These are phyloP conservation scores for Haliclona indistincta DNA, from an alignment of 37 sponge, comb jelly and placozoan genomes.

Conservation along the genomic window DNA sequence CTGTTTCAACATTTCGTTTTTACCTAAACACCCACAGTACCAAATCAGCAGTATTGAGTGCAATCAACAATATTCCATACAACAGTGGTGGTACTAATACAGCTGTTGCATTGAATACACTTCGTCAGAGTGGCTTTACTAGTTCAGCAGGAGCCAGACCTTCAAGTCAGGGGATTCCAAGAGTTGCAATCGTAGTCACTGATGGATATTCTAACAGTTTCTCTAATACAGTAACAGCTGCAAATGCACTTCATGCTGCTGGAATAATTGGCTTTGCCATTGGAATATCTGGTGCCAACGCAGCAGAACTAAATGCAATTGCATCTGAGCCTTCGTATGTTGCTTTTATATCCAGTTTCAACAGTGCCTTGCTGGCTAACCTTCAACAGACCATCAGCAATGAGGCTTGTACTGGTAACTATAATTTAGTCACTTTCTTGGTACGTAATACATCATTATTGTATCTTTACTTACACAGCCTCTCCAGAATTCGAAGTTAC, in stretches of 20 bases:
- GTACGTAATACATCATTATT: neutral
- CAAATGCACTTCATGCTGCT: neutral
- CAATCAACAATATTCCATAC: constrained; percentile 4
- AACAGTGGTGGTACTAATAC: constrained; percentile 49
- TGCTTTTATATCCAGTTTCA: constrained; percentile 9
- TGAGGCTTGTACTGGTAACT: constrained; percentile 45
- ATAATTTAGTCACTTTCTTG: neutral
- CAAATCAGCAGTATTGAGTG: constrained; percentile 1
- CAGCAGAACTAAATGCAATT: neutral
- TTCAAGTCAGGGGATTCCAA: neutral
- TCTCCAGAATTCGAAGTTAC: constrained; percentile 7
- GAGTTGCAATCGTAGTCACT: constrained; percentile 1
- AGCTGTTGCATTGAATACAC: constrained; percentile 28
- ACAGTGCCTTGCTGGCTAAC: constrained; percentile 13
- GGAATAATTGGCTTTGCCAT: neutral
- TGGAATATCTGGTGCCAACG: neutral
- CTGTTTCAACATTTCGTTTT: neutral
- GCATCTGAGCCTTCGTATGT: neutral
- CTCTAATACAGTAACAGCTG: neutral
- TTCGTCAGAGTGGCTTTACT: constrained; percentile 20
- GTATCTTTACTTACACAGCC: neutral
- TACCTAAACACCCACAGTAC: constrained; percentile 13
- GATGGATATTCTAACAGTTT: constrained; percentile 4
- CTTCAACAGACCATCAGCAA: constrained; percentile 28
- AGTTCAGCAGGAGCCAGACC: constrained; percentile 32